Percentiles rank a stretch among this genome's conserved stretches.
phyloP scores from a whole-genome alignment of 2,113 vertebrate genomes.

The Opisthocomus hoazin region DNA sequence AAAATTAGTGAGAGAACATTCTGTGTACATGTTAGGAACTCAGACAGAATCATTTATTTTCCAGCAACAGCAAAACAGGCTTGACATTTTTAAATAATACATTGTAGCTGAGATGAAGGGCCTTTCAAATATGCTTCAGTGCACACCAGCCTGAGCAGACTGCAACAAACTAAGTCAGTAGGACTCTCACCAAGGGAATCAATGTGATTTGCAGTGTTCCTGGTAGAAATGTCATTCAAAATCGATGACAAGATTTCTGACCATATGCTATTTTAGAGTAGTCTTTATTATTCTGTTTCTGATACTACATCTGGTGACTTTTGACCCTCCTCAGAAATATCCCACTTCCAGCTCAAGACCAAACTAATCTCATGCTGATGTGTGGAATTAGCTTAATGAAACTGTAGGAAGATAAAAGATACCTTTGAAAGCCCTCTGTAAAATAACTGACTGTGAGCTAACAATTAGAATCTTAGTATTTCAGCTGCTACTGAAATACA shows the following conservation, averaged over 20 bases:
- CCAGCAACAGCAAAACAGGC: slow-evolving; percentile 35
- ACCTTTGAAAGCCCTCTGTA: not conserved
- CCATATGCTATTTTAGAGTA: slow-evolving; percentile 32
- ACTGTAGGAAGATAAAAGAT: not conserved
- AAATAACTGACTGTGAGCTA: slow-evolving; percentile 16
- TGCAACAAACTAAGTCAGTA: slow-evolving; percentile 56
- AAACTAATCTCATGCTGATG: not conserved
- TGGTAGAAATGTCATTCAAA: slow-evolving; percentile 66
- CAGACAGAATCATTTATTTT: slow-evolving; percentile 58
- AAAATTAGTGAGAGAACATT: slow-evolving; percentile 38
- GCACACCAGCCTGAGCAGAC: slow-evolving; percentile 9
- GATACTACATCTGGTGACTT: not conserved
- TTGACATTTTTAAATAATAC: slow-evolving; percentile 80
- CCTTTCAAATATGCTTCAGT: slow-evolving; percentile 55
- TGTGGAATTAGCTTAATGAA: not conserved
- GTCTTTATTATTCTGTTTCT: slow-evolving; percentile 29
- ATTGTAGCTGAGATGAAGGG: slow-evolving; percentile 63
- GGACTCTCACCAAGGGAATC: slow-evolving; percentile 48
- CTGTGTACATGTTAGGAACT: slow-evolving; percentile 25
- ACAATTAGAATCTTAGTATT: slow-evolving; percentile 44
- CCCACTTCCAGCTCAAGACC: slow-evolving; percentile 16
- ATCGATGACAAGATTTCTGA: slow-evolving; percentile 61
- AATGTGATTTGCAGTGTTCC: slow-evolving; percentile 40
- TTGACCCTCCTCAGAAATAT: not conserved
- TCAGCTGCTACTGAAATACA: not conserved